Conservation (phyloP, 2,113 vertebrate species). For the Leptodactylus fuscus region DNA sequence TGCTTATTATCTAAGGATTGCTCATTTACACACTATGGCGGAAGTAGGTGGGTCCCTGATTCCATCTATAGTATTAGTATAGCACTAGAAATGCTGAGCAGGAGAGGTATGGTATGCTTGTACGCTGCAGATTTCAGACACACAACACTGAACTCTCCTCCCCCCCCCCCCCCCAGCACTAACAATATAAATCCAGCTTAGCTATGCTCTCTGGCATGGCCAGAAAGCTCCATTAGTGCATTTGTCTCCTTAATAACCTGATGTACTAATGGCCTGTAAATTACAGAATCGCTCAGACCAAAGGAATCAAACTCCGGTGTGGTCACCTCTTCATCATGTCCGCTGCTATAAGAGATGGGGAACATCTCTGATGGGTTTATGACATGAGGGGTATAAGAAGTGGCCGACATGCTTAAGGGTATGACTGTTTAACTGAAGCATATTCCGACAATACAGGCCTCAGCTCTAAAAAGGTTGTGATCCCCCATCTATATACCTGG, state of each 20-base stretch:
- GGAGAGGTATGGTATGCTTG: neutral
- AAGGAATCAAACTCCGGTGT: conserved; percentile 13
- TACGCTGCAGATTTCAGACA: neutral
- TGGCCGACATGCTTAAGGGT: no score
- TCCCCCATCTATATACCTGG: no score
- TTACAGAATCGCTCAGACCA: neutral
- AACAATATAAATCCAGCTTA: conserved; percentile 50
- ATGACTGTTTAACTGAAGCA: no score
- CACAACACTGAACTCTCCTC: conserved; percentile 1
- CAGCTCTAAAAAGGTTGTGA: no score
- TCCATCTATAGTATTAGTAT: no score
- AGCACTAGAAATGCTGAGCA: neutral
- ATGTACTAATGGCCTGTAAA: conserved; percentile 39
- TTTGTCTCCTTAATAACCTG: conserved; percentile 35
- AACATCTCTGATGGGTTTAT: neutral
- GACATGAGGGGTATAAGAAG: no score
- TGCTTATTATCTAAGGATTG: neutral
- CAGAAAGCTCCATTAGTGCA: conserved; percentile 49
- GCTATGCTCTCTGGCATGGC: conserved; percentile 32
- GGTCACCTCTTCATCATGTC: neutral
- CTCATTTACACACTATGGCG: neutral
- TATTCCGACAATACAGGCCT: no score
- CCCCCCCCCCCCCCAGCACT: conserved; percentile 10
- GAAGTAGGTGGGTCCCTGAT: neutral
- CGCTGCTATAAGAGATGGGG: neutral